A percentile compares a stretch with the other conserved stretches of the same genome.
Conservation (phyloP, 2,797 vertebrate genomes). For the Cephalopachus bancanus region DNA sequence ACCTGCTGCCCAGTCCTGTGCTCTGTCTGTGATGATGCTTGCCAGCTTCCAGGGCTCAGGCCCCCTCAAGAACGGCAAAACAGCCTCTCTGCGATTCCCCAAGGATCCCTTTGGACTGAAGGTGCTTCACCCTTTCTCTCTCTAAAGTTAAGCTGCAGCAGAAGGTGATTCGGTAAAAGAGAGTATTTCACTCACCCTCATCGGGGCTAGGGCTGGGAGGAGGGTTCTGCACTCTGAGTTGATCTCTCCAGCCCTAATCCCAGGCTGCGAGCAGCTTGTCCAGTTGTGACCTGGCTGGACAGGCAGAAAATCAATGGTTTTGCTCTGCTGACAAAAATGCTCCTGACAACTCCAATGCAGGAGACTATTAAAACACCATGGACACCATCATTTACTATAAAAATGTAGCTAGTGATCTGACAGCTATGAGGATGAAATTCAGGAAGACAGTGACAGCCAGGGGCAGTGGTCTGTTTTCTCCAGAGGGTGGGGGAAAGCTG, state of each 20-base stretch:
- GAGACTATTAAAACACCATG: constrained; percentile 76
- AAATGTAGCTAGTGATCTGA: constrained; percentile 64
- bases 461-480: rapidly evolving
- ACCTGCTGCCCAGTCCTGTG: not conserved
- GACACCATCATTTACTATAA: constrained; percentile 72
- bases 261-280: constrained; percentile 66
- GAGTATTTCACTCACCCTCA: constrained; percentile 59
- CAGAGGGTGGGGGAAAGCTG: not conserved
- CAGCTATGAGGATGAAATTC: not conserved
- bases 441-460: constrained; percentile 6
- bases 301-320: constrained; percentile 77
- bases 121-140: not conserved
- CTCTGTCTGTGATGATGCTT: not conserved
- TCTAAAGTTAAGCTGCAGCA: constrained; percentile 18
- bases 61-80: not conserved
- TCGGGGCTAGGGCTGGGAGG: constrained; percentile 62
- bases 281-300: not conserved
- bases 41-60: not conserved
- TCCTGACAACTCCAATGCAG: constrained; percentile 20
- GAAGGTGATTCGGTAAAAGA: constrained; percentile 58
- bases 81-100: not conserved
- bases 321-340: constrained; percentile 64
- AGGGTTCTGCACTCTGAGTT: constrained; percentile 68
- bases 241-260: constrained; percentile 74
- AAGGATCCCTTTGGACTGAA: not conserved